A percentile compares a stretch with the other conserved stretches of the same genome.
Evolutionary conservation across 1,140 invertebrate species (phyloP).

Genomic region (Nilaparvata lugens): DNA sequence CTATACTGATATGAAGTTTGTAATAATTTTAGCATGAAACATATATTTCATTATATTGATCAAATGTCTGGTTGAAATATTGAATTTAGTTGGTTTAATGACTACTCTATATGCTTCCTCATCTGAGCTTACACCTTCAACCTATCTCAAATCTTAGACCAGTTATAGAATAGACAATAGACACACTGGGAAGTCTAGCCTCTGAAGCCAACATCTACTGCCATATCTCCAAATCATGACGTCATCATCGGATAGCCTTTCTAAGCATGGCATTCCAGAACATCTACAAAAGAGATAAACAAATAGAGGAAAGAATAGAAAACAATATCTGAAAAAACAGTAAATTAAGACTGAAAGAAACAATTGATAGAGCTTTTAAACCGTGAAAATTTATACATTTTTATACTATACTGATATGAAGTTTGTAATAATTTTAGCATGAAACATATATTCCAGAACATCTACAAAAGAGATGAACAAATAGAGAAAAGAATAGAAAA

Average conservation of each 20-base stretch:
- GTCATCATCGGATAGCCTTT: conserved; percentile 94
- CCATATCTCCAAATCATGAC: too few relatives aligned
- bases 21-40: too few relatives aligned
- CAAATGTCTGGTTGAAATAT: too few relatives aligned
- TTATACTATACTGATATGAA: too few relatives aligned
- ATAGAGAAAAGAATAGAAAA: not conserved
- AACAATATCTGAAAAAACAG: not conserved
- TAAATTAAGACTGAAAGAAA: not conserved
- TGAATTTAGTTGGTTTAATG: too few relatives aligned
- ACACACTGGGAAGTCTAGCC: conserved; percentile 89
- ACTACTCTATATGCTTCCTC: too few relatives aligned
- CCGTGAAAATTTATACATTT: too few relatives aligned
- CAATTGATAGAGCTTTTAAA: not conserved
- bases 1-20: too few relatives aligned
- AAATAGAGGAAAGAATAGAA: conserved; percentile 7
- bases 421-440: too few relatives aligned
- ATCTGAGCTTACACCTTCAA: conserved; percentile 97
- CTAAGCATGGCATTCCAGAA: conserved; percentile 99
- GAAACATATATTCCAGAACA: not conserved
- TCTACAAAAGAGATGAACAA: not conserved
- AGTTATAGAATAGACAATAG: conserved; percentile 97
- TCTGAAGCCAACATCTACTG: too few relatives aligned
- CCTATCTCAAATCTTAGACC: too few relatives aligned
- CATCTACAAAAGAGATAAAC: conserved; percentile 65
- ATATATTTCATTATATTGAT: too few relatives aligned